Evolutionary conservation across 2,797 vertebrate species (phyloP).

Genomic region (Sebastolobus alascanus): DNA sequence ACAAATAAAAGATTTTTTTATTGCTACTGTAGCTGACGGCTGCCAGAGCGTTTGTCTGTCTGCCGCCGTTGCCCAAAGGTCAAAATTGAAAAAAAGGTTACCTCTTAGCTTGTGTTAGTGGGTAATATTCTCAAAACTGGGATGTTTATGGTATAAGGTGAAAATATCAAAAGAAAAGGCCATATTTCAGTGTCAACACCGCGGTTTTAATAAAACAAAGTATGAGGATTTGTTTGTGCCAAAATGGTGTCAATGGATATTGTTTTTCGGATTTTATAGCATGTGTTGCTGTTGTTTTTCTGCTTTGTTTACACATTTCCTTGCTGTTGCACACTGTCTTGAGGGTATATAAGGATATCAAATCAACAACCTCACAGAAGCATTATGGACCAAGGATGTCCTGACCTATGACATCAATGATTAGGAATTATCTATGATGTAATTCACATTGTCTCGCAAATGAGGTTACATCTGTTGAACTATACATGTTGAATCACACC

Average conservation of each 20-base stretch:
- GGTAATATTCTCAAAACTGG: conserved; percentile 18
- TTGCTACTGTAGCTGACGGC: conserved; percentile 47
- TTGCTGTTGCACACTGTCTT: background rate
- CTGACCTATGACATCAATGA: background rate
- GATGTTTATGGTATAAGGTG: conserved; percentile 23
- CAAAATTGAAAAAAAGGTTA: conserved; percentile 40
- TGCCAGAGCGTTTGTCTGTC: conserved; percentile 45
- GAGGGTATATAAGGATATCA: background rate
- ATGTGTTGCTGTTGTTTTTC: background rate
- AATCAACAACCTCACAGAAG: background rate
- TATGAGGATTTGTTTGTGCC: background rate
- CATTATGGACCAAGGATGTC: no score
- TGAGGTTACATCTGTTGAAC: background rate
- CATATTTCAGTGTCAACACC: conserved; percentile 27
- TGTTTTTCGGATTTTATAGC: background rate
- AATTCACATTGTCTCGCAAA: background rate
- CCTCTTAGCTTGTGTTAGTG: conserved; percentile 22
- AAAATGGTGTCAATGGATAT: background rate
- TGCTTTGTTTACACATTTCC: background rate
- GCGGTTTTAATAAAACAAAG: background rate
- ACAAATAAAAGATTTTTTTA: conserved; percentile 65
- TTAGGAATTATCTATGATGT: conserved; percentile 1
- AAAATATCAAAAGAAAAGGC: conserved; percentile 22
- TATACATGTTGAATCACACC: background rate
- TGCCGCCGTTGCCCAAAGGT: conserved; percentile 65